Evolutionary conservation across 2,113 vertebrate species (phyloP).

Genomic region (Sorex araneus): DNA sequence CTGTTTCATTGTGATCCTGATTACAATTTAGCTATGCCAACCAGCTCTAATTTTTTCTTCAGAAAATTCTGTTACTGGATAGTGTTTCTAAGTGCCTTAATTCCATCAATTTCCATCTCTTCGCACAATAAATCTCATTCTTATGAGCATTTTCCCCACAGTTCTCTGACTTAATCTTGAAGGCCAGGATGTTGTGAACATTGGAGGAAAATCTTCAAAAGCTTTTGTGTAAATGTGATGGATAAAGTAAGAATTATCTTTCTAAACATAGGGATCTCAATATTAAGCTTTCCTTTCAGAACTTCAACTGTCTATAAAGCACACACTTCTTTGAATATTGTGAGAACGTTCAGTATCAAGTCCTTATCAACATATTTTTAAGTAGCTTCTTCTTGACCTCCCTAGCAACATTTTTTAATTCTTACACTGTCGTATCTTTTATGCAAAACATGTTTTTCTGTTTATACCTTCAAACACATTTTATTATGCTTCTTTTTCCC

Average conservation of each 20-base stretch:
- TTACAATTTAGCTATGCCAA: background rate
- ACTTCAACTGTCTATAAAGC: background rate
- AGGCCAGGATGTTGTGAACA: slow-evolving; percentile 4
- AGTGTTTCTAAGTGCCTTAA: slow-evolving; percentile 42
- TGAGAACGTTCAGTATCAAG: background rate
- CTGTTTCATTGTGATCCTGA: background rate
- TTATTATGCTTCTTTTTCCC: background rate
- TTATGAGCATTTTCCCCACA: background rate
- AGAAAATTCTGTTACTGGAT: background rate
- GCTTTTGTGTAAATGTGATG: background rate
- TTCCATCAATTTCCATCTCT: slow-evolving; percentile 14
- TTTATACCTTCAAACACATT: background rate
- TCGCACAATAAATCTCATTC: background rate
- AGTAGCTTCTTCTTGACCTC: background rate
- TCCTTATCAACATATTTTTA: slow-evolving; percentile 36
- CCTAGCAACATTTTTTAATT: background rate
- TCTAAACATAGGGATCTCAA: background rate
- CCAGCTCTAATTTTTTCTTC: background rate
- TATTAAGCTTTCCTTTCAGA: background rate
- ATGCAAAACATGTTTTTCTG: background rate
- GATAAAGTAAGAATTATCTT: background rate
- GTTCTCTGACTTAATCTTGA: slow-evolving; percentile 10
- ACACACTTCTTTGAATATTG: background rate
- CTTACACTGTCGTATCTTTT: background rate
- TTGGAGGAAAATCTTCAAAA: background rate